A percentile compares a stretch with the other conserved stretches of the same genome.
Conservation (phyloP, 2,113 vertebrate genomes). For the Istiophorus platypterus region DNA sequence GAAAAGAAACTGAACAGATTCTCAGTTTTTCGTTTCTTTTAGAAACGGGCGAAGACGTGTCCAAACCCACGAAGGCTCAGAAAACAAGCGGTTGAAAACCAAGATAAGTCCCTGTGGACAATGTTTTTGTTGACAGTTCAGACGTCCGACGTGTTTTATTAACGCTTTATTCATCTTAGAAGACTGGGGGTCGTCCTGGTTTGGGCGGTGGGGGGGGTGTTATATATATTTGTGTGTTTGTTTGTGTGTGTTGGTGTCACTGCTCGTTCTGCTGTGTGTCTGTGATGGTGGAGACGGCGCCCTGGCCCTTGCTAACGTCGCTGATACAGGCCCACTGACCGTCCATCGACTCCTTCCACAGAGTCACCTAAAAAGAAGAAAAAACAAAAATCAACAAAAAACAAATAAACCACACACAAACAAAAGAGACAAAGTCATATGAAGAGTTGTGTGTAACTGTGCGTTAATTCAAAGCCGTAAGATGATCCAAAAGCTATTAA, state of each 20-base stretch:
- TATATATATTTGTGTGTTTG: neutral
- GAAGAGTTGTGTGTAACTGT: too few species aligned
- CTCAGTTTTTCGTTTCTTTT: neutral
- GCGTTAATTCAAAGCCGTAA: too few species aligned
- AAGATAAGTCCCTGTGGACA: neutral
- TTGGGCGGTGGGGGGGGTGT: neutral
- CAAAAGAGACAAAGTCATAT: neutral
- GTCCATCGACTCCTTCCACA: conserved; percentile 97
- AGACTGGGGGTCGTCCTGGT: neutral
- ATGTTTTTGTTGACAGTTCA: neutral
- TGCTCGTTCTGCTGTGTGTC: conserved; percentile 96
- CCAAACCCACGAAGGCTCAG: neutral
- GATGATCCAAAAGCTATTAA: too few species aligned
- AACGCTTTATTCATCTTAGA: neutral
- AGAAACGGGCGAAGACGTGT: neutral
- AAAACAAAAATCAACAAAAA: conserved; percentile 1
- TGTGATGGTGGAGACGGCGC: conserved; percentile 88
- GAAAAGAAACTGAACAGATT: neutral
- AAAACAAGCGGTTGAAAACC: neutral
- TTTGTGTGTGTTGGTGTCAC: conserved; percentile 80
- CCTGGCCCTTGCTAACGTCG: conserved; percentile 97
- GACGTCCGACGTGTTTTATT: conserved; percentile 24
- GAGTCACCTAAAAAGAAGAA: conserved; percentile 86
- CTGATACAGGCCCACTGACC: conserved; percentile 98
- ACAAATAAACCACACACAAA: neutral